Percentiles rank a stretch among this genome's conserved stretches.
Evolutionary conservation across 2,888 invertebrate species (phyloP).

Genomic region (Phania funesta): DNA sequence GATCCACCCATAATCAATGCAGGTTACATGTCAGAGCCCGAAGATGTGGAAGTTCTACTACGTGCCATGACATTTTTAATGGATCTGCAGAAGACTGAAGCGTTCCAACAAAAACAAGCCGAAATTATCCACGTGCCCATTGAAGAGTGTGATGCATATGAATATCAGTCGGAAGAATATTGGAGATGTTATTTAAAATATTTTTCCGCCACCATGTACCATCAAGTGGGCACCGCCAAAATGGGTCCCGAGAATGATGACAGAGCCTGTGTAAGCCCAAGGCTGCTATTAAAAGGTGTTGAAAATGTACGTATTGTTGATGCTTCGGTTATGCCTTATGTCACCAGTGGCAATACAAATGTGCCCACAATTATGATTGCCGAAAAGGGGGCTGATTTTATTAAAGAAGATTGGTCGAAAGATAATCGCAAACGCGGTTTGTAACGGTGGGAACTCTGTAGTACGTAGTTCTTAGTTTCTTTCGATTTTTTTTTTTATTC

Average conservation of each 20-base stretch:
- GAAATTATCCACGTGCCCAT: slow-evolving; percentile 71
- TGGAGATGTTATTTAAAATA: slow-evolving; percentile 86
- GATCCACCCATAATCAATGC: slow-evolving; percentile 33
- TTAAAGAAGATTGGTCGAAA: slow-evolving; percentile 70
- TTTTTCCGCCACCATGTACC: slow-evolving; percentile 85
- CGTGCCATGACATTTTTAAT: slow-evolving; percentile 69
- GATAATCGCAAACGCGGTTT: neutral
- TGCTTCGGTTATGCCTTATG: slow-evolving; percentile 89
- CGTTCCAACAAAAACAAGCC: slow-evolving; percentile 78
- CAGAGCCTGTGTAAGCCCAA: slow-evolving; percentile 85
- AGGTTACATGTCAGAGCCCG: neutral
- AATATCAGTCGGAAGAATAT: slow-evolving; percentile 79
- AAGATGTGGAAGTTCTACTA: slow-evolving; percentile 12
- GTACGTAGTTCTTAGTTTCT: neutral
- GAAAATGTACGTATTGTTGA: slow-evolving; percentile 85
- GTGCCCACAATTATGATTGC: slow-evolving; percentile 93
- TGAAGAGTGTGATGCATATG: slow-evolving; percentile 72
- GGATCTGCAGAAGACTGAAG: slow-evolving; percentile 78
- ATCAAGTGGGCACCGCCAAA: slow-evolving; percentile 86
- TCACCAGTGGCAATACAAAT: slow-evolving; percentile 90
- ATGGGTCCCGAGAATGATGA: slow-evolving; percentile 85
- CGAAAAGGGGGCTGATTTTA: slow-evolving; percentile 83
- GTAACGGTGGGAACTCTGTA: neutral
- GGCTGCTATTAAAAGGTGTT: slow-evolving; percentile 84
- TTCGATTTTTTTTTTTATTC: too few relatives aligned